Conservation (phyloP, 2,113 vertebrate species). For the Saccopteryx leptura region DNA sequence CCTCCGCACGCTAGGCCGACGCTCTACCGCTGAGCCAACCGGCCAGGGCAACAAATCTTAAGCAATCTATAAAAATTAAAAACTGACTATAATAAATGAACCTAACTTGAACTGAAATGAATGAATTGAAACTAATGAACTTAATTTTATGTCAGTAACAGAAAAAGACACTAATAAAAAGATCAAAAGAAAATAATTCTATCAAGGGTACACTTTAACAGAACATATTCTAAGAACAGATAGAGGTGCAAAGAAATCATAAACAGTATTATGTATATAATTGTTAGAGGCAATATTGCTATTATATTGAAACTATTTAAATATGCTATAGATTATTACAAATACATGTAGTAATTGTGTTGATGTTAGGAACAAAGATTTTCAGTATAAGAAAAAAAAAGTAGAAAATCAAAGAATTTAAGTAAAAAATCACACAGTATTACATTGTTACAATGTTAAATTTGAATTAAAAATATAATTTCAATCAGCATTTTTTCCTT, state of each 20-base stretch:
- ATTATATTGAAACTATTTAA: conserved; percentile 52
- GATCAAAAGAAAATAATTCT: conserved; percentile 13
- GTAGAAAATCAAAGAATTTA: conserved; percentile 25
- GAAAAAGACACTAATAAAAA: conserved; percentile 1
- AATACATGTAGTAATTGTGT: neutral
- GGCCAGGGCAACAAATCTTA: neutral
- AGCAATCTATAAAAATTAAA: conserved; percentile 35
- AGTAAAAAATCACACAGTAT: neutral
- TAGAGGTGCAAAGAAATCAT: neutral
- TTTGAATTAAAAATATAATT: conserved; percentile 40
- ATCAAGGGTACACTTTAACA: conserved; percentile 20
- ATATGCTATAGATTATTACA: neutral
- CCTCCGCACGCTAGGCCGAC: too few species aligned
- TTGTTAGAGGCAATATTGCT: neutral
- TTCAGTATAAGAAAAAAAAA: conserved; percentile 36
- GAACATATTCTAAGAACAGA: conserved; percentile 30
- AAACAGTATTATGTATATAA: neutral
- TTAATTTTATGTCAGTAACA: neutral
- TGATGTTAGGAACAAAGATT: conserved; percentile 27
- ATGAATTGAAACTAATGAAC: conserved; percentile 36
- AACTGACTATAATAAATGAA: neutral
- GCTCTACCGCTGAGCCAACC: too few species aligned
- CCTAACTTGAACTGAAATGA: neutral
- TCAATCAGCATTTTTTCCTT: neutral
- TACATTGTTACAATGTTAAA: neutral